Base-by-base conservation (phyloP, 2,797 vertebrate genomes). In the Falco peregrinus region DNA sequence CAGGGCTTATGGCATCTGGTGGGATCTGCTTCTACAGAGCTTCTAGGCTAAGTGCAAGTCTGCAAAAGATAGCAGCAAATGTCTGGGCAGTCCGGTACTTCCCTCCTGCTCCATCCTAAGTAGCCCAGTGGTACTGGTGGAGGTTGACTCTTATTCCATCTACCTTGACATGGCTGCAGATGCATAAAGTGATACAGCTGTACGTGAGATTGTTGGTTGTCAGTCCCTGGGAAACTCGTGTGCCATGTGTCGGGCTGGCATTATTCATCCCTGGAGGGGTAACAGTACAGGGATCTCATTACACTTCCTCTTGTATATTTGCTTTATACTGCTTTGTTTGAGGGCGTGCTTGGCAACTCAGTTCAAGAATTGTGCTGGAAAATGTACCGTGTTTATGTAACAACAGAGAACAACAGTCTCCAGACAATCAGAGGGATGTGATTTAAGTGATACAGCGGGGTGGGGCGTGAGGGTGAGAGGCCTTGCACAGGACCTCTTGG, bases 391-490 rank as follows among this genome's bases (percentile, higher is more conserved):
- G 26, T 73, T 89, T 79, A 15, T 33, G 18, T 37, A 53, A 48
- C 68, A 80, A 68, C 61, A 75, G 53, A 17, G 73, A 74, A 33
- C 16, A 78, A 29, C 25, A 15, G 26, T 5, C 67, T 86, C 68
- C 60, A 75, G 43, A 7, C 29, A 47, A n/a, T 5, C 17, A 3
- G 47, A 63, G 43, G 65, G 83, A 12, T 84, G 64, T 0, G 2
- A 20, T 41, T 65, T 22, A 41, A 81, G 15, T 0, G 3, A 21
- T 25, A 24, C 43, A n/a, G 37, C 0, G 0, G 29, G 4, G 6
- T 1, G 26, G 64, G 15, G 29, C 7, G 11, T 8, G 39, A 6
- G 37, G 14, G 7, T 25, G n/a, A 60, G 33, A 29, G 15, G 8
- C 39, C 51, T 69, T 18, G 45, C 29, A 29, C 6, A 10, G 70